Conservation (phyloP, 2,888 invertebrate genomes). For the Macrophya annulata region DNA sequence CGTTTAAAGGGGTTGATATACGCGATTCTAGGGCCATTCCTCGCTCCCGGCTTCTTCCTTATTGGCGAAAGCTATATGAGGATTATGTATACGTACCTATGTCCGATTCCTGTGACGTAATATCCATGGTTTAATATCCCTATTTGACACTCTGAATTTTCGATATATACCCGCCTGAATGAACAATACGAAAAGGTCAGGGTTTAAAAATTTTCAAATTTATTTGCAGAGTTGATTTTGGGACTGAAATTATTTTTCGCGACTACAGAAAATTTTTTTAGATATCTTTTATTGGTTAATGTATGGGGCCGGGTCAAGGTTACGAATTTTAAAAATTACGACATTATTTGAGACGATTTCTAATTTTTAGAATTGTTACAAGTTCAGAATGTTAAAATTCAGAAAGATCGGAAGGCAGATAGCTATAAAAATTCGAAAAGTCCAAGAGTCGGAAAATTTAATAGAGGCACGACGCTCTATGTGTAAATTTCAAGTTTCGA, state of each 20-base stretch:
- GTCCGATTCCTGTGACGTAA: slow-evolving; percentile 18
- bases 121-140: slow-evolving; percentile 19
- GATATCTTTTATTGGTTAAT: too few species aligned
- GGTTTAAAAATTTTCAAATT: neutral
- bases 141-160: neutral
- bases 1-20: slow-evolving; percentile 54
- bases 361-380: too few species aligned
- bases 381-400: too few species aligned
- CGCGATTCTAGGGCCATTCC: slow-evolving; percentile 38
- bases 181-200: neutral
- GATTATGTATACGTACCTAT: neutral
- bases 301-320: too few species aligned
- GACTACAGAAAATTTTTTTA: neutral
- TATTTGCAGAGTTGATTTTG: neutral
- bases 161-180: neutral
- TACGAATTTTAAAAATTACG: too few species aligned
- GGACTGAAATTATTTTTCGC: neutral
- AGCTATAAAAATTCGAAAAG: too few species aligned
- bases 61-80: slow-evolving; percentile 2
- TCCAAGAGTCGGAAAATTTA: too few species aligned
- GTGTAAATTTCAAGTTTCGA: too few species aligned
- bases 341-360: too few species aligned
- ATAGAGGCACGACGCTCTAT: too few species aligned
- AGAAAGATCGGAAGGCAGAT: too few species aligned
- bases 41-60: slow-evolving; percentile 21